Percentiles rank a stretch among this genome's conserved stretches.
Conservation (phyloP, 1,140 invertebrate species). For the Manduca sexta region DNA sequence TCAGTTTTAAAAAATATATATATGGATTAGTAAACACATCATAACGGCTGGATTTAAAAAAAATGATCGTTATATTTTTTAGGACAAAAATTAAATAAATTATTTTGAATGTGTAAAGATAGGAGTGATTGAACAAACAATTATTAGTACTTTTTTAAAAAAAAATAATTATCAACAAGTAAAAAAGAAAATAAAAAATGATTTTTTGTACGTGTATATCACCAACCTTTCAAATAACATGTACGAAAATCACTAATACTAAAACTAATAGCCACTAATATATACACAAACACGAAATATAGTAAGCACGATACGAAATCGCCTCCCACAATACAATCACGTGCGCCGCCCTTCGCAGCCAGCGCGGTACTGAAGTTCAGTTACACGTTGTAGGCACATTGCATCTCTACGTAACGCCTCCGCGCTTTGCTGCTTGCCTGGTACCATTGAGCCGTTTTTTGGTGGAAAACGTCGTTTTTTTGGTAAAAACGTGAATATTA, state of each 20-base stretch:
- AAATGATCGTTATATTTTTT: too few relatives aligned
- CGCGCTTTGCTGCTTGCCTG: conserved; percentile 33
- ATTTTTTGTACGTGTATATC: not conserved
- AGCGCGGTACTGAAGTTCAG: conserved; percentile 39
- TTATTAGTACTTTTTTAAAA: too few relatives aligned
- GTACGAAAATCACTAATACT: conserved; percentile 2
- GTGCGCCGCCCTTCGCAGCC: conserved; percentile 32
- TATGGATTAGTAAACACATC: too few relatives aligned
- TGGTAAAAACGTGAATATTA: conserved; percentile 12
- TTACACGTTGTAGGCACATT: not conserved
- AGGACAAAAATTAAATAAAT: too few relatives aligned
- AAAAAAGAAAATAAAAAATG: too few relatives aligned
- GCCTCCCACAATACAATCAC: conserved; percentile 12
- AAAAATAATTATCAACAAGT: too few relatives aligned
- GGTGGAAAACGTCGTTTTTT: conserved; percentile 27
- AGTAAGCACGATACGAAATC: conserved; percentile 15
- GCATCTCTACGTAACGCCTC: conserved; percentile 24
- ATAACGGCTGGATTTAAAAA: too few relatives aligned
- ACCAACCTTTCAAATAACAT: conserved; percentile 14
- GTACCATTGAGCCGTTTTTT: conserved; percentile 38
- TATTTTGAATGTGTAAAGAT: too few relatives aligned
- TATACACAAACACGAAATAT: conserved; percentile 37
- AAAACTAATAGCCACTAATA: conserved; percentile 23
- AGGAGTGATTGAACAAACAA: too few relatives aligned
- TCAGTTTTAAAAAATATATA: too few relatives aligned